Evolutionary conservation across 2,888 invertebrate species (phyloP).

Genomic region (Lymantria monacha): DNA sequence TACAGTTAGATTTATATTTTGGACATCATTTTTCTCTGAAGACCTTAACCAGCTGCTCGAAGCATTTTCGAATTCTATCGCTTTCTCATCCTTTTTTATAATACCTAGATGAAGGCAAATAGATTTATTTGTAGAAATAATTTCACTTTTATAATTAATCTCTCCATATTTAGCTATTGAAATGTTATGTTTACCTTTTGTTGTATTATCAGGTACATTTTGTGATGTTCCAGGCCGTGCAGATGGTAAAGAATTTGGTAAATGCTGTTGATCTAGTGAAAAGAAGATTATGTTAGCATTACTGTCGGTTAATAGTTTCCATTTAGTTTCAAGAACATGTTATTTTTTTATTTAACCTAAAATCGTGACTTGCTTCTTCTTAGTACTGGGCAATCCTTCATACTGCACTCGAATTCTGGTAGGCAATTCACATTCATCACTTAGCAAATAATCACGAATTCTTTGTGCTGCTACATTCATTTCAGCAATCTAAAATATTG

Average conservation of each 20-base stretch:
- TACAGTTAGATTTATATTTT: conserved; percentile 68
- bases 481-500: conserved; percentile 62
- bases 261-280: background rate
- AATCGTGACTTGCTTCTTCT: conserved; percentile 66
- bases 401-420: conserved; percentile 47
- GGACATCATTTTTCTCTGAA: conserved; percentile 64
- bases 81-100: conserved; percentile 38
- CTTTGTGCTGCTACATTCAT: conserved; percentile 72
- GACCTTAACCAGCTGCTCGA: conserved; percentile 77
- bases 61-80: conserved; percentile 65
- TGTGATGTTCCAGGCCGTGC: conserved; percentile 47
- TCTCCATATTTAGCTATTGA: too few species aligned
- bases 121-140: background rate
- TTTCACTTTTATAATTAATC: background rate
- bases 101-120: conserved; percentile 19
- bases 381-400: conserved; percentile 18
- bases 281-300: background rate
- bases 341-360: conserved; percentile 37
- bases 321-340: background rate
- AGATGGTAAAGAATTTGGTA: background rate
- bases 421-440: conserved; percentile 63
- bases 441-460: conserved; percentile 66
- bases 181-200: conserved; percentile 1
- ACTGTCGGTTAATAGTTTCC: background rate
- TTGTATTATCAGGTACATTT: conserved; percentile 4